Evolutionary conservation across 37 sponge, comb jelly and placozoan species (phyloP), one percentile per base, ranked within the genome.

Genomic region (Geodia barretti): DNA sequence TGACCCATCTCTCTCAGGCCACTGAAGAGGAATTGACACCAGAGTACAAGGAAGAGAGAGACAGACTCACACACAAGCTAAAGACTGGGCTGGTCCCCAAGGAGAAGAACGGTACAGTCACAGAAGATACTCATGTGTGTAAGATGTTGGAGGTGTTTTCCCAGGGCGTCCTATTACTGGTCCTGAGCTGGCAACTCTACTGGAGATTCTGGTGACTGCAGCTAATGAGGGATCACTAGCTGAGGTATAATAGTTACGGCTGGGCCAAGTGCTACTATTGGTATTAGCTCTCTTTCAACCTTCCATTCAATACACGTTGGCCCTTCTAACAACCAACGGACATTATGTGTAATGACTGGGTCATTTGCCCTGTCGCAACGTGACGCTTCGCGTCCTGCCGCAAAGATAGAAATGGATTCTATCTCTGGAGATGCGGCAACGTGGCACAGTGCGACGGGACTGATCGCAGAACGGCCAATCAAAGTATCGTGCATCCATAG

Each of bases 191-290:
- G 97, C 97, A 4, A 72, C 94, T 31, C 86, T 96, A 29, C 60
- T 96, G 72, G 83, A 84, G 75, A 63, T 96, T 26, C 83, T 96
- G 24, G 97, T 96, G 11, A 72, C 71, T 8, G 97, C 97, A n/a
- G 94, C 97, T 58, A 96, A 96, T 85, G 89, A 90, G 75, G 97
- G 97, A 9, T 89, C 89, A 20, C 62, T 96, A 41, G 91, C 97
- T 54, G 91, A 90, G 83, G 89, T 95, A 30, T n/a, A n/a, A n/a
- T n/a, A n/a, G n/a, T n/a, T n/a, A n/a, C n/a, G n/a, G n/a, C n/a
- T n/a, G 74, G 67, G 21, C 33, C 33, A 31, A 31, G 2, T 4
- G 3, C 33, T 4, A 3, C 70, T 35, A 28, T 31, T 25, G 9
- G 20, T 9, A 20, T 25, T 24, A 8, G 26, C 29, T 66, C 68